Percentiles rank a stretch among this genome's conserved stretches.
Conservation (phyloP, 2,113 vertebrate genomes). For the Agapornis roseicollis region DNA sequence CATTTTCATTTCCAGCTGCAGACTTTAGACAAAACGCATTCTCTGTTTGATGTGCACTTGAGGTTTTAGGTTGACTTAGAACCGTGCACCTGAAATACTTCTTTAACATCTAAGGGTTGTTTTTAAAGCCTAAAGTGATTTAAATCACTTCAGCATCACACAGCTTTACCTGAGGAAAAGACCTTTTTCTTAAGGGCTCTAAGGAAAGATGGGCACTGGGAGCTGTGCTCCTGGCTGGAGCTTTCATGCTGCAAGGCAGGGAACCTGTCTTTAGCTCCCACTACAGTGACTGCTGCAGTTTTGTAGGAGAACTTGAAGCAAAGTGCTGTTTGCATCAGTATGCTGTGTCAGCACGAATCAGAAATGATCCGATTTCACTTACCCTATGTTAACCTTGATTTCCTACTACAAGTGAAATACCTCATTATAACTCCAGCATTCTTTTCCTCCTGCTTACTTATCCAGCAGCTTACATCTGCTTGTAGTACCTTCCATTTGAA, state of each 20-base stretch:
- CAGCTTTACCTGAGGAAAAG: not conserved
- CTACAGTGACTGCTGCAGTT: not conserved
- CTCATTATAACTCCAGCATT: not conserved
- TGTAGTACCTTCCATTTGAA: not conserved
- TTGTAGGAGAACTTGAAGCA: not conserved
- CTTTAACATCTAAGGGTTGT: not conserved
- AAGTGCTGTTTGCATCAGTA: not conserved
- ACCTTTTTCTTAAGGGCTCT: not conserved
- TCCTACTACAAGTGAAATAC: not conserved
- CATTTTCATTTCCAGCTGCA: not conserved
- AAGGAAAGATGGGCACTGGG: not conserved
- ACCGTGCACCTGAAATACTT: not conserved
- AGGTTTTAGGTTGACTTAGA: not conserved
- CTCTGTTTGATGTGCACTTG: not conserved
- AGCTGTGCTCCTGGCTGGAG: not conserved
- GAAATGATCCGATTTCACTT: not conserved
- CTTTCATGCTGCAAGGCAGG: not conserved
- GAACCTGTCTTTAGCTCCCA: rapidly evolving
- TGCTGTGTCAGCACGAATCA: not conserved
- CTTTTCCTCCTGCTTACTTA: not conserved
- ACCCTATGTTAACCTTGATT: not conserved
- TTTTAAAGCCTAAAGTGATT: not conserved
- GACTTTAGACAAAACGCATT: not conserved
- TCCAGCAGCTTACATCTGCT: not conserved
- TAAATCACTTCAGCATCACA: not conserved